Evolutionary conservation across 2,797 vertebrate genomes (phyloP), one percentile per base, ranked within the genome.

Genomic region (Rhinichthys osculus): DNA sequence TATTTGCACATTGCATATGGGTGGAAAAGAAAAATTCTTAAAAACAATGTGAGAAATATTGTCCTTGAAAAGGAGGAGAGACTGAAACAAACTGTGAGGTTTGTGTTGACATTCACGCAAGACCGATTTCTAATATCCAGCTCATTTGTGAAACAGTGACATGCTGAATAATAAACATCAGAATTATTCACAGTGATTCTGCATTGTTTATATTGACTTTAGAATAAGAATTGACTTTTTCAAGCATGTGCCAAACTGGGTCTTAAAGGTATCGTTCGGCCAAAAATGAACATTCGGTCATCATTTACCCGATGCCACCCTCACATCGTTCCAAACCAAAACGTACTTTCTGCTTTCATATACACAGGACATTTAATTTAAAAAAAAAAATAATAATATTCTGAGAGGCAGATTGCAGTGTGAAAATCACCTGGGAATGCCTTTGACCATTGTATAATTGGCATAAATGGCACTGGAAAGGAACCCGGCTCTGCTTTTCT

Each of bases 141-240:
- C 78, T 64, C 19, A 50, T 66, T 80, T 80, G 40, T 21, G 7
- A 40, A 77, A n/a, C 21, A n/a, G 52, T 64, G 21, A 47, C 42
- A 80, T 66, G 78, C 40, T 30, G 42, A 80, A 67, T 59, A 40
- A 78, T n/a, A 78, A 38, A n/a, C 74, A 77, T 77, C 21, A n/a
- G 33, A 44, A 19, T 79, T 47, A 47, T 79, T 66, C 16, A 42
- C 57, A 64, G 62, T 21, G 38, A 66, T 30, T 1, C 64, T 33
- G 40, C 19, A 23, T 80, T 50, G 40, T 67, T 47, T 67, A 13
- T 7, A 23, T 80, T 67, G 42, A 8, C 14, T 57, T 64, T 27
- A 33, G 27, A 80, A 44, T 35, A 6, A 59, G 7, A 57, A 40
- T 14, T 1, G 21, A n/a, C 52, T 40, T 59, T 38, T 77, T 17